Conservation (phyloP, 2,888 invertebrate species). For the Hedya salicella region DNA sequence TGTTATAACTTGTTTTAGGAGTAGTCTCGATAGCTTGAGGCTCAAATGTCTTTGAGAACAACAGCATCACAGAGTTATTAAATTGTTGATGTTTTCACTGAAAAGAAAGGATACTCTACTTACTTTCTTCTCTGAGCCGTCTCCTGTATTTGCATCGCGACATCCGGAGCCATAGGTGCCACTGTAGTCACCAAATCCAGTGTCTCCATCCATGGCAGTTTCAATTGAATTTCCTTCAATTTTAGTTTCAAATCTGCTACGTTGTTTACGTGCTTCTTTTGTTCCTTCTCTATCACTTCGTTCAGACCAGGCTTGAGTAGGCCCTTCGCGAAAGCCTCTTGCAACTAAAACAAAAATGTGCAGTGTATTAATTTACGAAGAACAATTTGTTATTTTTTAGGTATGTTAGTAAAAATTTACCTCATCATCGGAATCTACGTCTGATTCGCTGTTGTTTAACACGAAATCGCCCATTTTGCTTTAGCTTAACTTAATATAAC, state of each 20-base stretch:
- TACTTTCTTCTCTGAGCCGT: conserved; percentile 89
- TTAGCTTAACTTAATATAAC: conserved; percentile 31
- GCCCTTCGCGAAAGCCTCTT: conserved; percentile 95
- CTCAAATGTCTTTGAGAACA: no score
- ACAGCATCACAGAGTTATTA: no score
- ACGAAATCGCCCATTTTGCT: conserved; percentile 73
- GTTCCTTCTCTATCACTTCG: conserved; percentile 85
- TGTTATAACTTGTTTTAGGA: no score
- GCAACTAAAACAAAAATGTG: conserved; percentile 85
- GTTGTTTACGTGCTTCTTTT: conserved; percentile 88
- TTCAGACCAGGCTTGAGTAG: conserved; percentile 94
- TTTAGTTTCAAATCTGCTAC: conserved; percentile 89
- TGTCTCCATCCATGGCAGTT: conserved; percentile 94
- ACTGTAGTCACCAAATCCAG: conserved; percentile 91
- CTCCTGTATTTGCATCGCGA: conserved; percentile 90
- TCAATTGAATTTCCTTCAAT: conserved; percentile 88
- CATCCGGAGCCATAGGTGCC: conserved; percentile 93
- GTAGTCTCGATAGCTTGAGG: no score
- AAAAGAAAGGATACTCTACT: no score
- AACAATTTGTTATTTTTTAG: no score
- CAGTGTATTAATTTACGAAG: no score
- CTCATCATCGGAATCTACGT: conserved; percentile 85
- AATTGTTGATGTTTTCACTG: no score
- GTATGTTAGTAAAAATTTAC: conserved; percentile 58
- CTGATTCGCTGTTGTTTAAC: conserved; percentile 79